Base-by-base conservation (phyloP, 2,797 vertebrate species). In the Gymnodraco acuticeps region DNA sequence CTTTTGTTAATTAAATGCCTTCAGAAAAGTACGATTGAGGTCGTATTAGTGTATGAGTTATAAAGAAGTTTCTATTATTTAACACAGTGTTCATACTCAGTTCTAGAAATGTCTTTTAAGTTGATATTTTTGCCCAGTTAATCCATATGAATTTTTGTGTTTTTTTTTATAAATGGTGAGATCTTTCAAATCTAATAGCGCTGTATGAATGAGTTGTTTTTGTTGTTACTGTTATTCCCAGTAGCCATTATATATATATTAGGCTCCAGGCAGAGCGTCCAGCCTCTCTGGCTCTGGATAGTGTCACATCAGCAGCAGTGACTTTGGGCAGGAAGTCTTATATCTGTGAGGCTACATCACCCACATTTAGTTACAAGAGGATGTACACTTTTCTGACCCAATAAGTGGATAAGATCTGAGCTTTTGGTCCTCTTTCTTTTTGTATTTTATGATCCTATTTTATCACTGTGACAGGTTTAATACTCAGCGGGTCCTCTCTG, bases 281-380 rank as follows among this genome's bases (percentile, higher is more conserved):
- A 48, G 51, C 51, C 12, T 65, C 69, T 66, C 6, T 14, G 23
- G 19, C 42, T 70, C 87, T 92, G 84, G 77, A 74, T 85, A 64
- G 71, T 84, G 78, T 93, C 83, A 71, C 62, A 84, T 84, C 74
- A 81, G 55, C 74, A 81, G 55, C 77, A 52, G n/a, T 59, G 55
- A 59, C 65, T 82, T 51, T 46, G 8, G 54, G 17, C 79, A 88
- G 88, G 90, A 92, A 78, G 69, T 83, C 73, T 60, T 52, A 46
- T 38, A 48, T 76, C 73, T 87, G 75, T 72, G 33, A 72, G 69
- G 70, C 56, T 38, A 64, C 70, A 73, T 74, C 75, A 69, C 27
- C 66, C 50, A 67, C 15, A 71, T 14, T 38, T 19, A 54, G 10
- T 59, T 47, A 4, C 60, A 41, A 8, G 48, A 58, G 17, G 52